Base-by-base conservation (phyloP, 2,888 invertebrate species). In the Kryphioiulus occultus region DNA sequence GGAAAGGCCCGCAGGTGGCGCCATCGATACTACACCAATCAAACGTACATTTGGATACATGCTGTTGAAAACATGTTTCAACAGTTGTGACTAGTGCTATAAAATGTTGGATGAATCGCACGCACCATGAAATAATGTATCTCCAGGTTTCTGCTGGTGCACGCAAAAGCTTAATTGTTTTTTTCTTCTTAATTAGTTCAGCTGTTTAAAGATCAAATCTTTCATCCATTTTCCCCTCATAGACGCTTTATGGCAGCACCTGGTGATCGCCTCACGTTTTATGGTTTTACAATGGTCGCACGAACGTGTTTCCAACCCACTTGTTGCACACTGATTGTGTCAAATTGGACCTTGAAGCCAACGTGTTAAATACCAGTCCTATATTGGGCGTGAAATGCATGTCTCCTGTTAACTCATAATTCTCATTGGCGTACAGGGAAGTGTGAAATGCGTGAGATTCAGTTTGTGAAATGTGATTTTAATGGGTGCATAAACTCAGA, bases 241-340 rank as follows among this genome's bases (percentile, higher is more conserved):
- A 9, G 59, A 19, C 59, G 22, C 59, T 68, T 68, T 68, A 68
- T 68, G 7, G 59, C 59, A 68, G 59, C 59, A 68, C 59, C 59
- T 68, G 59, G 59, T 9, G 22, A 68, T 68, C 59, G 59, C 59
- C 59, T 68, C 59, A 68, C 59, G 59, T 68, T 68, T 68, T 68
- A 68, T 68, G 59, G 22, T 26, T 68, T 68, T 68, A 68, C 59
- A 68, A 22, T 68, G 59, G 59, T 68, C 59, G 22, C 59, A 22
- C 22, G 59, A 22, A n/a, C 22, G 22, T 68, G 59, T 68, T 68
- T 22, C 59, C 22, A 68, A 44, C 44, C 15, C 12, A 44, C 44
- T 44, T 44, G 15, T 12, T 44, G 44, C 44, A 15, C 44, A 9
- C 12, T 44, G 44, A 44, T 44, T 44, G 44, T 44, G 44, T 44